phyloP scores from a whole-genome alignment of 2,113 vertebrate species.

The Polyodon spathula region DNA sequence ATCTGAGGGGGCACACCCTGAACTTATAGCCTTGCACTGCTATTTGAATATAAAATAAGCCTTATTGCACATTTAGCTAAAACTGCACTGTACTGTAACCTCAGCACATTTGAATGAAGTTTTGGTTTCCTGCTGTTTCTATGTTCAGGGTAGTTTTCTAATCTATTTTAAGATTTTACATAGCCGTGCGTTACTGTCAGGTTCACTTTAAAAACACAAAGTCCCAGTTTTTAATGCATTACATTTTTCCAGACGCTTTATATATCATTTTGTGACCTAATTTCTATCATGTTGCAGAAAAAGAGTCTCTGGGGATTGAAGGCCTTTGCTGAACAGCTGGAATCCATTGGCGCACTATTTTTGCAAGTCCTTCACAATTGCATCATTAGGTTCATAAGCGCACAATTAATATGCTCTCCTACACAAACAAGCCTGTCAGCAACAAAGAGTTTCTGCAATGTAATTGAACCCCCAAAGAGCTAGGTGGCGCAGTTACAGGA shows the following conservation, averaged over 20 bases:
- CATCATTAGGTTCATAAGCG: slow-evolving; percentile 33
- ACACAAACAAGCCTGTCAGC: slow-evolving; percentile 17
- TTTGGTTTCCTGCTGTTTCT: too few species aligned
- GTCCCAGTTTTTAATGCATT: slow-evolving; percentile 15
- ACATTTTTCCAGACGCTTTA: slow-evolving; percentile 9
- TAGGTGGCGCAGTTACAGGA: too few species aligned
- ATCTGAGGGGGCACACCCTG: too few species aligned
- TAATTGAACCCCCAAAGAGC: too few species aligned
- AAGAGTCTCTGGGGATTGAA: slow-evolving; percentile 14
- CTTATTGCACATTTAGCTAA: too few species aligned
- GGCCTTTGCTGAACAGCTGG: slow-evolving; percentile 29
- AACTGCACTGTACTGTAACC: too few species aligned
- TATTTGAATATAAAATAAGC: too few species aligned
- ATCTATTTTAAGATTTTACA: neutral
- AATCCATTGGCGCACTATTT: slow-evolving; percentile 24
- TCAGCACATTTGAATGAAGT: too few species aligned
- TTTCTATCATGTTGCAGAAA: slow-evolving; percentile 19
- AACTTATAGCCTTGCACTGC: too few species aligned
- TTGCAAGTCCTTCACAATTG: slow-evolving; percentile 31
- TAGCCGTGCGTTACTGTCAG: neutral
- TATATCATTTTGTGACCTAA: slow-evolving; percentile 12
- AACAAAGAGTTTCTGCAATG: slow-evolving; percentile 9
- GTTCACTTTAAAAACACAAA: neutral
- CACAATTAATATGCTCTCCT: slow-evolving; percentile 8
- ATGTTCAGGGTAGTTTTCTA: too few species aligned